These are phyloP conservation scores for Phaethon lepturus DNA, from an alignment of 2,113 vertebrate genomes.

Conservation along the genomic window DNA sequence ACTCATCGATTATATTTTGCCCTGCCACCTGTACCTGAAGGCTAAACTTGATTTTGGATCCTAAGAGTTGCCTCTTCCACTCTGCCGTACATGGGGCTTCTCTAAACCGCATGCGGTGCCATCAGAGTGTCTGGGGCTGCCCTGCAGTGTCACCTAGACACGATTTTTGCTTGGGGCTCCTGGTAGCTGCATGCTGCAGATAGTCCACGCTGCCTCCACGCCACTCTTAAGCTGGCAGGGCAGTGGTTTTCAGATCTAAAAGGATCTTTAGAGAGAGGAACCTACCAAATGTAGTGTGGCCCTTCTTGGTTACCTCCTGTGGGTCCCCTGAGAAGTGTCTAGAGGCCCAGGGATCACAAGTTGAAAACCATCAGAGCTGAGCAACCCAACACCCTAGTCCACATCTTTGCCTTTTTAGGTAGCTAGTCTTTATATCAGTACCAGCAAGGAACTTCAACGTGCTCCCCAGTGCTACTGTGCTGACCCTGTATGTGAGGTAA, in stretches of 20 bases:
- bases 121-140: neutral
- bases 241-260: neutral
- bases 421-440: neutral
- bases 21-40: neutral
- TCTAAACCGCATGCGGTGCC: neutral
- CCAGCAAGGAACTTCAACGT: neutral
- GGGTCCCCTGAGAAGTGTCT: neutral
- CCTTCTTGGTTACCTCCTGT: neutral
- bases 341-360: neutral
- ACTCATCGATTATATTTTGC: neutral
- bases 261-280: neutral
- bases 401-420: neutral
- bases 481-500: neutral
- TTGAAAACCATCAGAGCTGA: neutral
- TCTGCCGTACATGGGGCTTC: accelerated
- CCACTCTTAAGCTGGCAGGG: neutral
- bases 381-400: neutral
- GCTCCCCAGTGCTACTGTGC: neutral
- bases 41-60: neutral
- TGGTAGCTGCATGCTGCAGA: neutral
- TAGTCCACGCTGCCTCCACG: neutral
- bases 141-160: neutral
- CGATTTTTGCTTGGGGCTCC: neutral
- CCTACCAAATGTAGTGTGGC: neutral
- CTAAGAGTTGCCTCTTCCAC: neutral